Evolutionary conservation across 2,888 invertebrate species (phyloP).

Genomic region (Hipparchia semele): DNA sequence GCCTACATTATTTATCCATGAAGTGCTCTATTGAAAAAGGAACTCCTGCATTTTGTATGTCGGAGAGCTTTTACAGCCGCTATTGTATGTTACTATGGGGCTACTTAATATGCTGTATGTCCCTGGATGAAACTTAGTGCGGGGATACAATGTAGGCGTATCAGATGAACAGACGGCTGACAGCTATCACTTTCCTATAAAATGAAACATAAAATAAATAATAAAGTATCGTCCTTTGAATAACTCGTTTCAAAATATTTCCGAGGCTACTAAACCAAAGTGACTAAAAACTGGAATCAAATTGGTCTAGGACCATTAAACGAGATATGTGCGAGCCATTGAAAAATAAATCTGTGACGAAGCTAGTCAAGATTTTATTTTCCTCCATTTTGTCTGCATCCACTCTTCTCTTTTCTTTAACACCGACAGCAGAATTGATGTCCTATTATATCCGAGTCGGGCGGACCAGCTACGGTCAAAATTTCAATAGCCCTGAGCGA

Average conservation of each 20-base stretch:
- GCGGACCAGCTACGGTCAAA: conserved; percentile 68
- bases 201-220: not conserved
- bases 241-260: conserved; percentile 49
- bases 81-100: conserved; percentile 58
- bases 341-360: conserved; percentile 22
- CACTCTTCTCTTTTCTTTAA: conserved; percentile 56
- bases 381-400: conserved; percentile 40
- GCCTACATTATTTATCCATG: not conserved
- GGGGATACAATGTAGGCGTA: conserved; percentile 61
- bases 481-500: conserved; percentile 78
- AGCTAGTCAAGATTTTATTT: conserved; percentile 24
- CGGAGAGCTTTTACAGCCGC: conserved; percentile 54
- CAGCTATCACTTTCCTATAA: conserved; percentile 6
- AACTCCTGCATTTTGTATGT: conserved; percentile 6
- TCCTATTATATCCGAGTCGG: conserved; percentile 71
- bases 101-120: conserved; percentile 66
- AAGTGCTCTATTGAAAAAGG: not conserved
- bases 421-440: conserved; percentile 62
- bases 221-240: conserved; percentile 41
- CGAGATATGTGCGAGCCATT: conserved; percentile 35
- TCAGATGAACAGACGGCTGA: conserved; percentile 25
- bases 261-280: conserved; percentile 44
- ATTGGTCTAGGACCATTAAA: conserved; percentile 43
- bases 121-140: conserved; percentile 48
- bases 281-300: conserved; percentile 39